These are phyloP conservation scores for Lissonota sp. DNA, from an alignment of 2,888 invertebrate species.

Conservation along the genomic window DNA sequence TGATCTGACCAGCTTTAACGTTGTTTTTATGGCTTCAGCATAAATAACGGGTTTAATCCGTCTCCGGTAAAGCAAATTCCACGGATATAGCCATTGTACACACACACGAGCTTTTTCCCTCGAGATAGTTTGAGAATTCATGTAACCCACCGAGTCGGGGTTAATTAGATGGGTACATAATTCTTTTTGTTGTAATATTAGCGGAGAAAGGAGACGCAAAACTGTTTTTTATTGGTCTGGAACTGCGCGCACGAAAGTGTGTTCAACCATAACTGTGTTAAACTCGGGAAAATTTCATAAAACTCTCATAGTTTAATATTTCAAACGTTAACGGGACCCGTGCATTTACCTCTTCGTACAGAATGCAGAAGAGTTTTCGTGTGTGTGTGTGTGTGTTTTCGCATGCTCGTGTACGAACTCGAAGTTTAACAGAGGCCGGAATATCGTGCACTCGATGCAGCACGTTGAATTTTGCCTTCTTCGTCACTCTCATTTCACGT, in stretches of 20 bases:
- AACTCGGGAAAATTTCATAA: slow-evolving; percentile 54
- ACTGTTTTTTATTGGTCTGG: slow-evolving; percentile 31
- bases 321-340: slow-evolving; percentile 45
- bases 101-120: neutral
- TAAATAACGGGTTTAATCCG: too few species aligned
- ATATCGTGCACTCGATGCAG: slow-evolving; percentile 11
- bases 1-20: too few species aligned
- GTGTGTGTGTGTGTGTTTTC: neutral
- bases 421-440: slow-evolving; percentile 44
- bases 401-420: slow-evolving; percentile 4
- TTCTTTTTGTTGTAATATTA: slow-evolving; percentile 48
- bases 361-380: slow-evolving; percentile 11
- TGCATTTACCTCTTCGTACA: neutral
- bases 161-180: slow-evolving; percentile 38
- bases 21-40: too few species aligned
- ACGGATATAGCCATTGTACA: neutral
- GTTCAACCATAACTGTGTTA: slow-evolving; percentile 6
- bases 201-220: slow-evolving; percentile 23
- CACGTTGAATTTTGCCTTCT: slow-evolving; percentile 12
- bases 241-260: slow-evolving; percentile 2
- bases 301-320: slow-evolving; percentile 59
- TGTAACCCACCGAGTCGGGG: slow-evolving; percentile 1
- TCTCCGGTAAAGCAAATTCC: too few species aligned
- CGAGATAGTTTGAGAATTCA: slow-evolving; percentile 5
- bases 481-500: slow-evolving; percentile 52